Evolutionary conservation across 2,797 vertebrate genomes (phyloP).

Genomic region (Lophius americanus): DNA sequence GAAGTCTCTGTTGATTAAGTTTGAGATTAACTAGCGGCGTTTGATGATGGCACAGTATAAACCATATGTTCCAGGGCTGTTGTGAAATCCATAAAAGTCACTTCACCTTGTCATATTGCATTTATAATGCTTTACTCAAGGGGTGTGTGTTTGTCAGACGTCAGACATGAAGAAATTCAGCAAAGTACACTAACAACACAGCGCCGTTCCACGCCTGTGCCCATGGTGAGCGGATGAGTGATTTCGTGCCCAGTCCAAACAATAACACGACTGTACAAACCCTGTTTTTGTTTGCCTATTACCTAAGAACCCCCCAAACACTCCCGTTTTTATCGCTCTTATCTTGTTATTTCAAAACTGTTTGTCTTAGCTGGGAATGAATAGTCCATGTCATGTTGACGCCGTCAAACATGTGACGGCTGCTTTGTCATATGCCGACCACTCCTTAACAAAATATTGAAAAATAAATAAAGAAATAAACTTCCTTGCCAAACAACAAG

Average conservation of each 20-base stretch:
- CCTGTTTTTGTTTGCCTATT: constrained; percentile 84
- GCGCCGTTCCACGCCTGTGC: constrained; percentile 70
- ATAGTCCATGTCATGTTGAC: constrained; percentile 75
- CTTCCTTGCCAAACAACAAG: constrained; percentile 78
- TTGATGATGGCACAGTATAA: constrained; percentile 57
- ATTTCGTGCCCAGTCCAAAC: constrained; percentile 83
- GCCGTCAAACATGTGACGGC: constrained; percentile 53
- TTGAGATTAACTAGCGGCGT: constrained; percentile 32
- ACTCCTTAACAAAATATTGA: constrained; percentile 83
- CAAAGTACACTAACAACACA: constrained; percentile 58
- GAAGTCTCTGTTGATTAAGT: constrained; percentile 1
- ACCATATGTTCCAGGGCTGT: constrained; percentile 69
- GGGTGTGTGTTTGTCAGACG: constrained; percentile 77
- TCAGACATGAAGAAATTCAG: constrained; percentile 67
- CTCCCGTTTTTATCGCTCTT: constrained; percentile 74
- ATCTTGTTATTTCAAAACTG: constrained; percentile 85
- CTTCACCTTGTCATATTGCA: constrained; percentile 52
- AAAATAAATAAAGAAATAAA: constrained; percentile 82
- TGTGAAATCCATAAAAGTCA: constrained; percentile 65
- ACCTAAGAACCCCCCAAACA: constrained; percentile 73
- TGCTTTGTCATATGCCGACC: constrained; percentile 76
- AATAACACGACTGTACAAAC: constrained; percentile 86
- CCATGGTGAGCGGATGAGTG: constrained; percentile 75
- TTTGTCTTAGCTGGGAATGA: constrained; percentile 82
- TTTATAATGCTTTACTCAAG: constrained; percentile 69